phyloP scores from a whole-genome alignment of 1,140 invertebrate genomes.

The Pseudomyrmex pallidus region DNA sequence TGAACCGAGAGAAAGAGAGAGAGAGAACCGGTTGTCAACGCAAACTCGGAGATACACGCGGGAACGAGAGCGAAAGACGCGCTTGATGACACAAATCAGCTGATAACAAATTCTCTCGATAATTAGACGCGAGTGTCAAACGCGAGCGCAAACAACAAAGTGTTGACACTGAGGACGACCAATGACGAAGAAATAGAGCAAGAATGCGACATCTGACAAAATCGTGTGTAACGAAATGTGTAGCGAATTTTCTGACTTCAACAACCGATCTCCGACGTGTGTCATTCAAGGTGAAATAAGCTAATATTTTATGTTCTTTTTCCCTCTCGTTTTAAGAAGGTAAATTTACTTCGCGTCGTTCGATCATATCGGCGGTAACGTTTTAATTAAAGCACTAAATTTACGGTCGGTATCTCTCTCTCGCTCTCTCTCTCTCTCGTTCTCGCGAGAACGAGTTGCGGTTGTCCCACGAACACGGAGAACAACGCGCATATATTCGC shows the following conservation, averaged over 20 bases:
- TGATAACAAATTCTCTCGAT: too few species aligned
- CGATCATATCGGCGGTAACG: neutral
- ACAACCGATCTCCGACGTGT: too few species aligned
- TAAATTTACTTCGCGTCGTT: neutral
- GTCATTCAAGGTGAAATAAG: neutral
- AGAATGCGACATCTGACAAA: neutral
- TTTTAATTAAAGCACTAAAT: conserved; percentile 37
- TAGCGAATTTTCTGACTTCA: too few species aligned
- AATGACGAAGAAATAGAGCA: conserved; percentile 9
- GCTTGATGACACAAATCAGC: neutral
- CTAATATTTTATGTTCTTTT: neutral
- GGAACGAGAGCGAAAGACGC: neutral
- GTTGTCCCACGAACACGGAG: too few species aligned
- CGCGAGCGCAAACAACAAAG: neutral
- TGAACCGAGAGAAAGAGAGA: neutral
- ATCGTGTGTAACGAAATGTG: too few species aligned
- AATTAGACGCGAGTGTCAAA: neutral
- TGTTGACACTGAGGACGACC: neutral
- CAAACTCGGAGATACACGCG: neutral
- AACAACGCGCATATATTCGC: neutral
- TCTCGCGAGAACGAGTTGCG: too few species aligned
- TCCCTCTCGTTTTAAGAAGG: neutral
- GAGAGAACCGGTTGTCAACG: conserved; percentile 5
- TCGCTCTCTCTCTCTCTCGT: too few species aligned
- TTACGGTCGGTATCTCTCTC: neutral